These are phyloP conservation scores for Cherax quadricarinatus DNA, from an alignment of 1,140 invertebrate genomes.

Conservation along the genomic window DNA sequence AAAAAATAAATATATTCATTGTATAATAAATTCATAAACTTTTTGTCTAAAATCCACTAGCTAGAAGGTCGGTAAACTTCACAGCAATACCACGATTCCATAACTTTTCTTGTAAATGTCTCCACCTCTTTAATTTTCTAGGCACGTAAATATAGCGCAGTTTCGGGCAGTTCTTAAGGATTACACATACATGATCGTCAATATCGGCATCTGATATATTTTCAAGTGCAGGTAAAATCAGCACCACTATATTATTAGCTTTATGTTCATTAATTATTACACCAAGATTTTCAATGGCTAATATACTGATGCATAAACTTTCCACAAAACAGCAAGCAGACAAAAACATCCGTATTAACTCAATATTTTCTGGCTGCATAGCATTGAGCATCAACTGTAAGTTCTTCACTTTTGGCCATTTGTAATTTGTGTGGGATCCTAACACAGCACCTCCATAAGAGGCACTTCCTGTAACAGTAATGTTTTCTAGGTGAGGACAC, in stretches of 20 bases:
- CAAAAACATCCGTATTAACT: slow-evolving; percentile 59
- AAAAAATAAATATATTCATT: slow-evolving; percentile 6
- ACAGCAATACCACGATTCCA: slow-evolving; percentile 58
- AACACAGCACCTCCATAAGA: slow-evolving; percentile 15
- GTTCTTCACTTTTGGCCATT: slow-evolving; percentile 54
- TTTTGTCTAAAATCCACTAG: slow-evolving; percentile 21
- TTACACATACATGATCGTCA: slow-evolving; percentile 53
- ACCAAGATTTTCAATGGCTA: slow-evolving; percentile 34
- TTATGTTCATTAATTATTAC: slow-evolving; percentile 42
- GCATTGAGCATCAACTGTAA: slow-evolving; percentile 57
- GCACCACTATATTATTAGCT: slow-evolving; percentile 16
- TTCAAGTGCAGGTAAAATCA: slow-evolving; percentile 55
- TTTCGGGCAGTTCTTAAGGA: slow-evolving; percentile 57
- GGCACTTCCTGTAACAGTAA: slow-evolving; percentile 54
- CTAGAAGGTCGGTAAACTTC: slow-evolving; percentile 58
- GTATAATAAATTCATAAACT: background rate
- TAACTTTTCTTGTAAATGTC: slow-evolving; percentile 53
- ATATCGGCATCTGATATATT: slow-evolving; percentile 45
- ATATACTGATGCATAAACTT: slow-evolving; percentile 55
- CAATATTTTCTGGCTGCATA: slow-evolving; percentile 49
- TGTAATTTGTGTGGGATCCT: background rate
- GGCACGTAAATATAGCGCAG: slow-evolving; percentile 51
- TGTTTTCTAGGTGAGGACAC: slow-evolving; percentile 52
- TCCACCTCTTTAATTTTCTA: slow-evolving; percentile 54
- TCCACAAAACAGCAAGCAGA: slow-evolving; percentile 57